Conservation (phyloP, 2,113 vertebrate genomes). For the Centropus bengalensis region DNA sequence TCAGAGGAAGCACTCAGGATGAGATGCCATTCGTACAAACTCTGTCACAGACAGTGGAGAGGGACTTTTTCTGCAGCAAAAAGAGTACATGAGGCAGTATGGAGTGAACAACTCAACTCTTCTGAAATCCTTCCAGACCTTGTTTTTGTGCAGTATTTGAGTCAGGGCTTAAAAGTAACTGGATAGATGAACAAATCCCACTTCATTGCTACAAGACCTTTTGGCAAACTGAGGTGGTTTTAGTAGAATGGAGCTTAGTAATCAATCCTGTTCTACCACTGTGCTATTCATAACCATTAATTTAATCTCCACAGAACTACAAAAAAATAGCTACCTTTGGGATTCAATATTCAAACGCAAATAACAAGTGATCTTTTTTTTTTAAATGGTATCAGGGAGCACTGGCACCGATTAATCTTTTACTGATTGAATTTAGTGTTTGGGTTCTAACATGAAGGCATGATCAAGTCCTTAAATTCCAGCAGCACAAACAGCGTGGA, state of each 20-base stretch:
- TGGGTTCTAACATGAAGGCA: background rate
- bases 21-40: background rate
- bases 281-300: background rate
- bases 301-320: background rate
- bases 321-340: background rate
- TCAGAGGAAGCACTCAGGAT: background rate
- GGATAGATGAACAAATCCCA: accelerated
- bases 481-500: background rate
- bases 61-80: background rate
- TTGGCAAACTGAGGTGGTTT: background rate
- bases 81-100: background rate
- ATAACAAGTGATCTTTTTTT: background rate
- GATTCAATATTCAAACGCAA: background rate
- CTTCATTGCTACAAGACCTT: background rate
- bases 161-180: background rate
- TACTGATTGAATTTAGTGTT: background rate
- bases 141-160: background rate
- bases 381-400: background rate
- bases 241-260: background rate
- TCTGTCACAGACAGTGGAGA: background rate
- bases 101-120: background rate
- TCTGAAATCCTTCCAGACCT: background rate
- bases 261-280: background rate
- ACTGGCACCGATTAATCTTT: background rate
- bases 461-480: background rate